Percentiles rank a stretch among this genome's conserved stretches.
Evolutionary conservation across 2,113 vertebrate species (phyloP).

Genomic region (Cyprinus carpio): DNA sequence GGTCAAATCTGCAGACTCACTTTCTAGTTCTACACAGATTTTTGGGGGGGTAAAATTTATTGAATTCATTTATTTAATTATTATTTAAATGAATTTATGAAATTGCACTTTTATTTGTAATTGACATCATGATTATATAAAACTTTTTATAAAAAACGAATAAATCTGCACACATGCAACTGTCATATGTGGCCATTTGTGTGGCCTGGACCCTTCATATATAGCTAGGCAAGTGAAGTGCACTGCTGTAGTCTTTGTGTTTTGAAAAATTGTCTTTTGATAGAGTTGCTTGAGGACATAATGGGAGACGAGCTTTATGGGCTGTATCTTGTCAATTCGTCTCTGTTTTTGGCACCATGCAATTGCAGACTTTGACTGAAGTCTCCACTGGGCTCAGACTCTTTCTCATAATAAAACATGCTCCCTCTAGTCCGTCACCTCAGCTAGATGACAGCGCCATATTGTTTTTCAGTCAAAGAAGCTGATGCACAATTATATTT

Average conservation of each 20-base stretch:
- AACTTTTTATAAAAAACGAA: background rate
- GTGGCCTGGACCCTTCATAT: background rate
- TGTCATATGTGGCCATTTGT: background rate
- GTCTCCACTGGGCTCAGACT: conserved; percentile 15
- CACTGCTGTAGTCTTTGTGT: conserved; percentile 7
- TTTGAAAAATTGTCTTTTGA: conserved; percentile 27
- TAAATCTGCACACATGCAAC: background rate
- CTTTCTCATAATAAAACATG: conserved; percentile 29
- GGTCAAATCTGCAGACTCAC: too few species aligned
- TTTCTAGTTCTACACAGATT: too few species aligned
- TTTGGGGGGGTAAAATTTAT: too few species aligned
- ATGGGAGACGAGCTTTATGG: background rate
- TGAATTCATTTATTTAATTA: too few species aligned
- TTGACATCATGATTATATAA: background rate
- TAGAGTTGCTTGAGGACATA: conserved; percentile 16
- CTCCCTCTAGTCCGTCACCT: conserved; percentile 10
- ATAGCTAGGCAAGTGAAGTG: background rate
- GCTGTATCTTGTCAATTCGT: conserved; percentile 28
- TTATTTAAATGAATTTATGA: background rate
- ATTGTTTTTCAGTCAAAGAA: conserved; percentile 25
- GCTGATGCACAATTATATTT: conserved; percentile 9
- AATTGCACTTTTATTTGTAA: background rate
- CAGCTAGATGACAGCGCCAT: conserved; percentile 15
- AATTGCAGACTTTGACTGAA: conserved; percentile 39
- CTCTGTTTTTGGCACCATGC: conserved; percentile 30